Base-by-base conservation (phyloP, 2,113 vertebrate species). In the Hypanus sabinus region DNA sequence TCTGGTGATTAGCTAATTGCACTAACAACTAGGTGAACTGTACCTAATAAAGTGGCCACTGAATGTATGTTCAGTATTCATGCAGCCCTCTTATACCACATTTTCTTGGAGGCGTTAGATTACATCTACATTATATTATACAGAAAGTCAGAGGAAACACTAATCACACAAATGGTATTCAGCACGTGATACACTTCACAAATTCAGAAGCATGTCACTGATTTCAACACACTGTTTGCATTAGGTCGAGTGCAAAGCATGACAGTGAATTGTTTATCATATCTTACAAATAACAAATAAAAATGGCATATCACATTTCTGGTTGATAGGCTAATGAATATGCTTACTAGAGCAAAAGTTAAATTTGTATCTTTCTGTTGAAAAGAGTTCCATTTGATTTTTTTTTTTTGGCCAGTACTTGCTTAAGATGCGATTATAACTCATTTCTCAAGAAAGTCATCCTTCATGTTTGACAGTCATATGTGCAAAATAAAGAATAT, bases 261-360 rank as follows among this genome's bases (percentile, higher is more conserved):
- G 85, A 90, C 30, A 22, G 9, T 71, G n/a, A 20, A 73, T 73
- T 0, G 73, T 73, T 93, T 73, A 93, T 93, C 38, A 93, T 55
- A 73, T 24, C 36, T 73, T 2, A 73, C 22, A 55, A 73, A 46
- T 70, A 93, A 93, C 65, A 30, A 70, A 91, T 91, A 68, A n/a
- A 91, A 68, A 90, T 36, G 9, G 71, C n/a, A 70, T 38, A 93
- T 93, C 91, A 55, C 36, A 27, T 73, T 93, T 93, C 91, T 55
- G 91, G 38, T 55, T 93, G 70, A 73, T 24, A 71, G 70, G 70
- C 70, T 93, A 73, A 93, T 93, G 38, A 93, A 73, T 71, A 46
- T 73, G 68, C 36, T 27, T 27, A 46, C 7, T 36, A 73, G 68
- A 7, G 70, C 36, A 73, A 93, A 93, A 93, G 36, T 55, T 16